Percentiles rank a stretch among this genome's conserved stretches.
These are phyloP conservation scores for Zeugodacus cucurbitae DNA, from an alignment of 1,140 invertebrate species.

Conservation along the genomic window DNA sequence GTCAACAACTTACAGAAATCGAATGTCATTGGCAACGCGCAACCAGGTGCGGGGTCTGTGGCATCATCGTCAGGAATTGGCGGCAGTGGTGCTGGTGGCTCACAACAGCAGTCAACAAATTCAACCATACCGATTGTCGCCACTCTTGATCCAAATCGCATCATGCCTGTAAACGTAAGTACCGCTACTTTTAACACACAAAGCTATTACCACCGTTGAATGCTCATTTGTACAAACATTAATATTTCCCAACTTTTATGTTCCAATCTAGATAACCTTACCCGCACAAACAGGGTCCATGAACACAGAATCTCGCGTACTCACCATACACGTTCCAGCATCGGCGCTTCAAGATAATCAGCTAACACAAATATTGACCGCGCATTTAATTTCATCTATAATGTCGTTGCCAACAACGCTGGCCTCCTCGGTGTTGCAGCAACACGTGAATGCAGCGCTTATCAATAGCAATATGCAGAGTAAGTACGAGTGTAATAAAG, in stretches of 20 bases:
- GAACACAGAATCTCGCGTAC: slow-evolving; percentile 75
- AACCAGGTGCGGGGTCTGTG: neutral
- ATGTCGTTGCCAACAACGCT: slow-evolving; percentile 82
- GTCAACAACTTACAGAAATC: slow-evolving; percentile 33
- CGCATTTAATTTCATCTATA: slow-evolving; percentile 85
- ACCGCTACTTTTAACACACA: neutral
- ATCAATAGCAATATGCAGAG: slow-evolving; percentile 68
- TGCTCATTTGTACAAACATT: neutral
- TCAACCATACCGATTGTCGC: slow-evolving; percentile 64
- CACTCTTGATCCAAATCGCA: slow-evolving; percentile 64
- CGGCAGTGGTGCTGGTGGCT: slow-evolving; percentile 2
- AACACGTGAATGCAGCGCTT: slow-evolving; percentile 86
- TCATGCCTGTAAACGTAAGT: slow-evolving; percentile 65
- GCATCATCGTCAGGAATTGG: slow-evolving; percentile 28
- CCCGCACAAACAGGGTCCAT: slow-evolving; percentile 76
- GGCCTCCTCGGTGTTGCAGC: slow-evolving; percentile 83
- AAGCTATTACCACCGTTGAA: no score
- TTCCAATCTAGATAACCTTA: slow-evolving; percentile 65
- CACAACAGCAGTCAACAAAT: slow-evolving; percentile 54
- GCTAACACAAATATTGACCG: slow-evolving; percentile 74
- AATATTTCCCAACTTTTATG: slow-evolving; percentile 23
- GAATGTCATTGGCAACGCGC: slow-evolving; percentile 11
- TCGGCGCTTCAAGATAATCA: slow-evolving; percentile 80
- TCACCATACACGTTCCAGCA: slow-evolving; percentile 87
- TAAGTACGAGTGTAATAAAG: slow-evolving; percentile 46